A percentile compares a stretch with the other conserved stretches of the same genome.
phyloP scores from a whole-genome alignment of 2,888 invertebrate genomes.

The Muschampia plurimacula region DNA sequence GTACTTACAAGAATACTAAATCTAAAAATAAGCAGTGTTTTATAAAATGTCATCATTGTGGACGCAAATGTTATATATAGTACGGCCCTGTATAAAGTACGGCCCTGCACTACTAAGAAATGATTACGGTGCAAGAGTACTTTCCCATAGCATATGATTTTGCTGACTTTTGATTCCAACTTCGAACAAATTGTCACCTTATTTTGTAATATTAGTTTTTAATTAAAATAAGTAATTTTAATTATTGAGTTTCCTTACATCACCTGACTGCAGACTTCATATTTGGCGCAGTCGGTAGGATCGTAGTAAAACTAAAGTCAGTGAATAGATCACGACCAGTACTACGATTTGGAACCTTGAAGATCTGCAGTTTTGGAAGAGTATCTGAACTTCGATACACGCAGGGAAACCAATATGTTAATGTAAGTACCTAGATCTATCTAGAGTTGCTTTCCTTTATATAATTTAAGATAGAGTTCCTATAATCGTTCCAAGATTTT shows the following conservation, averaged over 20 bases:
- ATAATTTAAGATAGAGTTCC: constrained; percentile 10
- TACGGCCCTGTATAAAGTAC: background rate
- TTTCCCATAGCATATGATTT: background rate
- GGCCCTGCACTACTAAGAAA: background rate
- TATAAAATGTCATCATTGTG: constrained; percentile 3
- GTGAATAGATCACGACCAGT: constrained; percentile 20
- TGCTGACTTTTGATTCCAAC: background rate
- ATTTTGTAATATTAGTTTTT: background rate
- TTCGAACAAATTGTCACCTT: background rate
- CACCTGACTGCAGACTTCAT: constrained; percentile 8
- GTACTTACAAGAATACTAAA: background rate
- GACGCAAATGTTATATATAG: background rate
- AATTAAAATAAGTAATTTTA: constrained; percentile 3
- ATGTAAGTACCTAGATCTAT: constrained; percentile 31
- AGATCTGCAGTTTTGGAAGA: constrained; percentile 25
- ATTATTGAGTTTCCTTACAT: constrained; percentile 11
- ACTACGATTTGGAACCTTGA: constrained; percentile 10
- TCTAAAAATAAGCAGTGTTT: background rate
- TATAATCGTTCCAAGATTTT: constrained; percentile 25
- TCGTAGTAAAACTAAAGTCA: constrained; percentile 22
- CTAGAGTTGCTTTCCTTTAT: constrained; percentile 26
- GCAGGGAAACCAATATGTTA: constrained; percentile 22
- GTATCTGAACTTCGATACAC: constrained; percentile 24
- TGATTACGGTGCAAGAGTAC: background rate
- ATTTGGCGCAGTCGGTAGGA: constrained; percentile 23